Percentiles rank a stretch among this genome's conserved stretches.
These are phyloP conservation scores for Vireo griseus DNA, from an alignment of 2,797 vertebrate genomes.

Conservation along the genomic window DNA sequence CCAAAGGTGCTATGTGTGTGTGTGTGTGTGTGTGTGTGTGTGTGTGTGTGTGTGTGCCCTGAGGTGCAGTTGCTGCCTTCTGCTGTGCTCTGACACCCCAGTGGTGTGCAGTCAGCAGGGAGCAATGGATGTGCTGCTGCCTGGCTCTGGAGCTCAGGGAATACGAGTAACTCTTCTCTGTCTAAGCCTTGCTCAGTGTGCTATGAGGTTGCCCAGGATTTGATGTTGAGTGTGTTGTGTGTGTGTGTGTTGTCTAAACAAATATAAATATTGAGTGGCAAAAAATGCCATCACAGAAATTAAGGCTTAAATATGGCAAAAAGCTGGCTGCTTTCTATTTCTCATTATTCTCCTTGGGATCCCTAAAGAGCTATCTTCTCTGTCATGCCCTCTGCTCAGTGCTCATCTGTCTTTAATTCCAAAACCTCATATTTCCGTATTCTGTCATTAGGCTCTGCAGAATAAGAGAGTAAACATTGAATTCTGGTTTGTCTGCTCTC, in stretches of 20 bases:
- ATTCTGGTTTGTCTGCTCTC: not conserved
- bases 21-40: not conserved
- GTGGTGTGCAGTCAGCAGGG: not conserved
- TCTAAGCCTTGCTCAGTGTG: not conserved
- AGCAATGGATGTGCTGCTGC: not conserved
- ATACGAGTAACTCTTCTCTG: not conserved
- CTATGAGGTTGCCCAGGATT: not conserved
- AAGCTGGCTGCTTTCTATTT: not conserved
- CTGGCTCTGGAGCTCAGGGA: not conserved
- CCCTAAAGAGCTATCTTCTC: not conserved
- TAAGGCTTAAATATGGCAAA: not conserved
- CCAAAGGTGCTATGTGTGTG: not conserved
- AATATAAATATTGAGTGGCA: not conserved
- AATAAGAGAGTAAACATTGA: not conserved
- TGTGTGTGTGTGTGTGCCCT: not conserved
- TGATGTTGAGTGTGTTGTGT: not conserved
- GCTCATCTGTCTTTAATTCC: not conserved
- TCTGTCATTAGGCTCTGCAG: not conserved
- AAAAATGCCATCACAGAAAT: not conserved
- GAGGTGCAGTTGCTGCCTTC: not conserved
- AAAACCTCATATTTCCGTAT: not conserved
- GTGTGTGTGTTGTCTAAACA: not conserved
- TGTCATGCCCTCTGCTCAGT: not conserved
- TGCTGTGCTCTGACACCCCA: not conserved
- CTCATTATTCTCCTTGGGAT: not conserved